These are phyloP conservation scores for Characodon lateralis DNA, from an alignment of 2,797 vertebrate species.

Conservation along the genomic window DNA sequence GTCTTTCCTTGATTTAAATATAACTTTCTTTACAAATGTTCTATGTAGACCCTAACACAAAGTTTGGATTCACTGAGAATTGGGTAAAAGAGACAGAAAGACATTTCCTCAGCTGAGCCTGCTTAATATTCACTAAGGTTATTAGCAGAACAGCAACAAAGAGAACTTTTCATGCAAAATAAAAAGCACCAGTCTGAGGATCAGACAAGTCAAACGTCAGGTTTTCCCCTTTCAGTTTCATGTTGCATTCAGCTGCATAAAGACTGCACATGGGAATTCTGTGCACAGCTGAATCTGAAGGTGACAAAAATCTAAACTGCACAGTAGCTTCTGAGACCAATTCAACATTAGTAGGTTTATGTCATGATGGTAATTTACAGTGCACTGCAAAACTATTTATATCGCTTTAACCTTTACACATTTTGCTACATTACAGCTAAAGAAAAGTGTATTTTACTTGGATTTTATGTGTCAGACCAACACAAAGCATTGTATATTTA, in stretches of 20 bases:
- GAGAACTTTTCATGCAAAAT: constrained; percentile 14
- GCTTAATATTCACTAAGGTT: constrained; percentile 29
- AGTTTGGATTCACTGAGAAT: constrained; percentile 21
- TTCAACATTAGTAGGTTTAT: constrained; percentile 37
- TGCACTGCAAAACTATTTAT: not conserved
- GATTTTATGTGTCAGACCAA: not conserved
- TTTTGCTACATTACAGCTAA: not conserved
- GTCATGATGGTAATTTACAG: constrained; percentile 6
- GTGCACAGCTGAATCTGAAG: constrained; percentile 50
- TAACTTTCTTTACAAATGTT: not conserved
- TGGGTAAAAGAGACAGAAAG: constrained; percentile 11
- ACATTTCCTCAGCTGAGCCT: constrained; percentile 1
- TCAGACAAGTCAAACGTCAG: constrained; percentile 22
- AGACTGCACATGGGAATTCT: constrained; percentile 21
- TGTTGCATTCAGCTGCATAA: constrained; percentile 28
- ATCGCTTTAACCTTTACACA: not conserved
- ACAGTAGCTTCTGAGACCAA: constrained; percentile 20
- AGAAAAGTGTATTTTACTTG: not conserved
- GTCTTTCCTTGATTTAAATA: not conserved
- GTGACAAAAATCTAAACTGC: not conserved
- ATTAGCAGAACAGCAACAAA: constrained; percentile 14
- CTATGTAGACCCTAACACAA: constrained; percentile 6
- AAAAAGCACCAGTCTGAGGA: constrained; percentile 17
- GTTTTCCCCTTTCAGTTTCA: constrained; percentile 31
- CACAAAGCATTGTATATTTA: not conserved